Evolutionary conservation across 1,140 invertebrate genomes (phyloP), one percentile per base, ranked within the genome.

Genomic region (Drosophila bocqueti): DNA sequence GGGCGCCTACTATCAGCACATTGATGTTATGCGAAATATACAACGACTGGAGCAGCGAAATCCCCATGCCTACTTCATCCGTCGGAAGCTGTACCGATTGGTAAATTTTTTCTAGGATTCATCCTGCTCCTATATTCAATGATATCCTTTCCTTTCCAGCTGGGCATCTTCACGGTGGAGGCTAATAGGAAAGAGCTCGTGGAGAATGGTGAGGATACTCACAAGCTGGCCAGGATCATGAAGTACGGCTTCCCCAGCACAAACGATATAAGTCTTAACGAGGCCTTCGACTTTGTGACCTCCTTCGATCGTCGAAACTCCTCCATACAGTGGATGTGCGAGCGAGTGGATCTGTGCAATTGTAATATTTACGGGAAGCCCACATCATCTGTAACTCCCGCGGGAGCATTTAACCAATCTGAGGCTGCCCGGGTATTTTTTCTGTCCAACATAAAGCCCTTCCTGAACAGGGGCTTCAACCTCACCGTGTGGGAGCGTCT

Each of bases 381-480:
- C 29, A 26, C 38, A 47, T 45, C 38, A 31, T 58, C 24, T 0
- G 3, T 68, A 15, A 1, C 21, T 1, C 3, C 52, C 4, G 34
- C 29, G n/a, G n/a, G 38, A 26, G 31, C 42, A 8, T 76, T 69
- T 6, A 49, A 73, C n/a, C 80, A 89, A 18, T 78, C 84, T 26
- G 84, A 89, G 55, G 77, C 84, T 2, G 60, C 78, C 0, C 96
- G 99, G 91, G 99, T 99, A 2, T 99, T 99, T 93, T 95, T 95
- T 54, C 93, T 99, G 4, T 97, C 97, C 3, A 99, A 99, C 93
- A 99, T 99, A 93, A 96, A 98, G 40, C 99, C 99, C 7, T 99
- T 99, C 95, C 96, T 99, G 40, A 98, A 98, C 9, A 95, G 95
- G 80, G 98, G 99, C 7, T 99, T 99, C 89, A 99, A 99, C 92